Base-by-base conservation (phyloP, 2,888 invertebrate species). In the Axea sp. region DNA sequence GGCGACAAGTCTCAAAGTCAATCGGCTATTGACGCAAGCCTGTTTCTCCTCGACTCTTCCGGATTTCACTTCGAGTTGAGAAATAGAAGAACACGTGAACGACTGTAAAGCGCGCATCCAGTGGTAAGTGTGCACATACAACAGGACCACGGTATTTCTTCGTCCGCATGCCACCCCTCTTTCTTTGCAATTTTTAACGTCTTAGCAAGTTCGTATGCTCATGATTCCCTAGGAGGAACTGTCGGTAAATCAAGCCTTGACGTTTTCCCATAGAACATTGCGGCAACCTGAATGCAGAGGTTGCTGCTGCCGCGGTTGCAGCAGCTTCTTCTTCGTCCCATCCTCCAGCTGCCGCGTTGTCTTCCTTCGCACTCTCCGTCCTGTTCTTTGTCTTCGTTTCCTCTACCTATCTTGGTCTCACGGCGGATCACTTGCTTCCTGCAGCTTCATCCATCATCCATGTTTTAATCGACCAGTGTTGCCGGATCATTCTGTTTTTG, bases 171-270 rank as follows among this genome's bases (percentile, higher is more conserved):
- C 69, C 59, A 47, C 47, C 59, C 64, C 64, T 49, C 41, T 57
- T 72, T 47, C 43, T 41, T 41, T 37, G 41, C 30, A 14, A 55
- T 57, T 71, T 71, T 71, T 60, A 14, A 55, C 55, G 37, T 60
- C 59, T 33, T 53, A 4, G 30, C 59, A 39, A 39, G 65, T 65
- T 55, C 64, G 49, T 64, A 43, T 35, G 65, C 41, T 67, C 69
- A 60, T 71, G 75, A 75, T 75, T 72, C 71, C 65, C 71, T 68
- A 67, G 71, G 75, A 67, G 51, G 67, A 62, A 68, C 71, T 67
- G 75, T 71, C 71, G 75, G 75, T 75, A 75, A 75, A 75, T 75
- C 75, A 75, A 75, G 71, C 51, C 75, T 68, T 75, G 75, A 69
- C 71, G 67, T 75, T 76, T 77, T 65, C 68, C 73, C 57, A 65